Evolutionary conservation across 1,140 invertebrate species (phyloP).

Genomic region (Diachasma alloeum): DNA sequence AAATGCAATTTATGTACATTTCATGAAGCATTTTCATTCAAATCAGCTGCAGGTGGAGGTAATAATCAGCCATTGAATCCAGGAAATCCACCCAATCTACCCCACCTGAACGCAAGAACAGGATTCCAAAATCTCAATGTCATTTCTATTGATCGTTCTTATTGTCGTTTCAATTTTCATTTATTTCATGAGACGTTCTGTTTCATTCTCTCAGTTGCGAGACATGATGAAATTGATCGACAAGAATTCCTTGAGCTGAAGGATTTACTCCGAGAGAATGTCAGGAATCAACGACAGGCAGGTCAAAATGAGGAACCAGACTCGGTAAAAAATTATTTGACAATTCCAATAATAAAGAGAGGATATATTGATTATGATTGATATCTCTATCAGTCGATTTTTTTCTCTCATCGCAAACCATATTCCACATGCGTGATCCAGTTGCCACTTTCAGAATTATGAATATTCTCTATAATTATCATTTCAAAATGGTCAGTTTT

Average conservation of each 20-base stretch:
- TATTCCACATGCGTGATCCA: too few relatives aligned
- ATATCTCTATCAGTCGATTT: too few relatives aligned
- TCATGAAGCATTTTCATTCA: background rate
- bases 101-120: background rate
- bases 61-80: background rate
- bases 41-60: background rate
- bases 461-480: too few relatives aligned
- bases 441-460: too few relatives aligned
- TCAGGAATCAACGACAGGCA: background rate
- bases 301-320: background rate
- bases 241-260: background rate
- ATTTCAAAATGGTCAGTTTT: too few relatives aligned
- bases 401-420: too few relatives aligned
- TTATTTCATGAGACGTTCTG: background rate
- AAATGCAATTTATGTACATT: too few relatives aligned
- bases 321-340: background rate
- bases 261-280: background rate
- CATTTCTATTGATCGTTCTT: background rate
- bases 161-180: background rate
- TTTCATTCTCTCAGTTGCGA: background rate
- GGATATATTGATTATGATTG: too few relatives aligned
- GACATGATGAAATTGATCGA: background rate
- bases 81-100: background rate
- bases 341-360: too few relatives aligned
- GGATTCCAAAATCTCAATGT: background rate